Percentiles rank a stretch among this genome's conserved stretches.
Evolutionary conservation across 2,113 vertebrate species (phyloP).

Genomic region (Diphyllodes magnificus): DNA sequence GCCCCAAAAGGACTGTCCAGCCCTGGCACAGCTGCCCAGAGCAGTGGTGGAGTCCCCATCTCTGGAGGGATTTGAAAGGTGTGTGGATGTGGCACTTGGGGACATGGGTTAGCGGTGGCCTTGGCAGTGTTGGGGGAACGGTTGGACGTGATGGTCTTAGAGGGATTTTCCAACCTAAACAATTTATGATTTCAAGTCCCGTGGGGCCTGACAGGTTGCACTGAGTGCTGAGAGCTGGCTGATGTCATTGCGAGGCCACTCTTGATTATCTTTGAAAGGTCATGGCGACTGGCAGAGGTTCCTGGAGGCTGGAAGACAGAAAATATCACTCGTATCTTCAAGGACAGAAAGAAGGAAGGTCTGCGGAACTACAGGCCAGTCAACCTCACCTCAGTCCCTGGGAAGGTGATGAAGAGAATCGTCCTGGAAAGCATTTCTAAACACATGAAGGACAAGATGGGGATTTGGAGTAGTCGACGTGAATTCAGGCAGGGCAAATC

Average conservation of each 20-base stretch:
- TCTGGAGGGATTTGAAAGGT: not conserved
- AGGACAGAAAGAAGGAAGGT: not conserved
- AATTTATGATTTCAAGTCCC: not conserved
- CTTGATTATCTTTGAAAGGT: not conserved
- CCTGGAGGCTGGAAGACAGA: not conserved
- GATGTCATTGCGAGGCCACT: not conserved
- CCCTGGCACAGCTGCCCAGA: not conserved
- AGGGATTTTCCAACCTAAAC: not conserved
- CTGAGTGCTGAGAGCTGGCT: not conserved
- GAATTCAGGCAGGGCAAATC: not conserved
- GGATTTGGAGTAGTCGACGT: not conserved
- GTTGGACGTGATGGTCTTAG: not conserved
- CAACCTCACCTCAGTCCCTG: not conserved
- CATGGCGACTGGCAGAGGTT: not conserved
- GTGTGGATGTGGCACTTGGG: fast-evolving
- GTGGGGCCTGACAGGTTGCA: fast-evolving
- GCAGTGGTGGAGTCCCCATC: not conserved
- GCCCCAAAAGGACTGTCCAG: not conserved
- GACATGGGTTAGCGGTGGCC: not conserved
- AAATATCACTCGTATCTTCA: not conserved
- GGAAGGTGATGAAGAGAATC: not conserved
- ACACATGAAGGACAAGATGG: not conserved
- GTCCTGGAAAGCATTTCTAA: not conserved
- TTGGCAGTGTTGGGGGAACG: not conserved
- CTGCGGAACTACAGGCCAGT: not conserved